Base-by-base conservation (phyloP, 2,797 vertebrate genomes). In the Anableps anableps region DNA sequence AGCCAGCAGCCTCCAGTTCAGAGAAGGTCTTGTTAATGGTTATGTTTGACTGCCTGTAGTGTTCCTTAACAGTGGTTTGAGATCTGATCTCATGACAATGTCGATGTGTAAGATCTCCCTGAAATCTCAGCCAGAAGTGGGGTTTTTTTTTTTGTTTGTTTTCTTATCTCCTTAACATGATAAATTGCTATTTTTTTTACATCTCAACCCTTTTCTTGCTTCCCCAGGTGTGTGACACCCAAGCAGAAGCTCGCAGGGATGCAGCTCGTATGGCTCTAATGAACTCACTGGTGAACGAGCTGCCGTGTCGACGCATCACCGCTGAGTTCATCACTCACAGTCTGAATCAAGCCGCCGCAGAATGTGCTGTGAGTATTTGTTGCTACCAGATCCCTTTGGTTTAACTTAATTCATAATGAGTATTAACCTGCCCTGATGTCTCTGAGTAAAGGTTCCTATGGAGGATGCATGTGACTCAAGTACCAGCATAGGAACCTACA, bases 221-320 rank as follows among this genome's bases (percentile, higher is more conserved):
- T 36, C 14, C 7, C 17, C 87, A 97, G 97, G 95, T 95, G 91
- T 98, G 97, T 88, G 92, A 95, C 85, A 97, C 96, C 50, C 96
- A 96, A 93, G 98, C 97, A 1, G 97, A 98, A 89, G 97, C 97
- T 87, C 96, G 97, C 10, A 92, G 97, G 80, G 97, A 97, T 81
- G 97, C 97, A 1, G 97, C 97, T 13, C 97, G 97, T 60, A 96
- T 98, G 79, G 97, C 98, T 34, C 92, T 98, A 77, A 97, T 98
- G 95, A 98, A 98, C 93, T 98, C 97, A 4, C 95, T 98, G 14
- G 97, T 97, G 91, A 98, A 98, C 2, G 97, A 98, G 90, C 89
- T 98, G 88, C 97, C 97, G 2, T 97, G 96, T 70, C 95, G 96
- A 68, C 94, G 90, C 55, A 98, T 98, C 92, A 96, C 93, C 87